Evolutionary conservation across 2,888 invertebrate species (phyloP).

Genomic region (Nebria brevicollis): DNA sequence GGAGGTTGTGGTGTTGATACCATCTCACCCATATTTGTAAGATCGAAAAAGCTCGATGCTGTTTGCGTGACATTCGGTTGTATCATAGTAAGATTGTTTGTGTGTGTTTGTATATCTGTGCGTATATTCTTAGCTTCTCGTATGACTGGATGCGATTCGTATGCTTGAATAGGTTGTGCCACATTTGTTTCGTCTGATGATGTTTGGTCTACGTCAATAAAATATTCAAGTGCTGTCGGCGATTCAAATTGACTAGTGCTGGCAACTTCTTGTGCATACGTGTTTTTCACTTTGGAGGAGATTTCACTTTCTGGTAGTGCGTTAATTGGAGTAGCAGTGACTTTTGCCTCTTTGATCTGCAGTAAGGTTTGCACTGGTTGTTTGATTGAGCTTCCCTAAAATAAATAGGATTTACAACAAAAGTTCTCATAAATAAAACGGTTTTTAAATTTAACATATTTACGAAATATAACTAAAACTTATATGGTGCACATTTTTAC

Average conservation of each 20-base stretch:
- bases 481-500: no score
- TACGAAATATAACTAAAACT: no score
- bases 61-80: neutral
- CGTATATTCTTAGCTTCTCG: slow-evolving; percentile 61
- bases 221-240: slow-evolving; percentile 39
- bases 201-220: slow-evolving; percentile 49
- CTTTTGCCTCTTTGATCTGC: slow-evolving; percentile 63
- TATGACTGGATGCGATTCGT: slow-evolving; percentile 59
- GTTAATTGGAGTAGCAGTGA: slow-evolving; percentile 56
- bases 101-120: slow-evolving; percentile 47
- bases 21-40: neutral
- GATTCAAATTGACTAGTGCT: slow-evolving; percentile 49
- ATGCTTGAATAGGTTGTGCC: slow-evolving; percentile 57
- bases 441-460: no score
- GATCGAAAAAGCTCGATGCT: neutral
- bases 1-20: slow-evolving; percentile 67
- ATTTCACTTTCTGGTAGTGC: slow-evolving; percentile 39
- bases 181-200: slow-evolving; percentile 52
- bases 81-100: slow-evolving; percentile 16
- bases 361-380: slow-evolving; percentile 54
- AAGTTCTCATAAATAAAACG: no score
- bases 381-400: slow-evolving; percentile 9
- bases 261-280: slow-evolving; percentile 3
- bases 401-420: slow-evolving; percentile 7
- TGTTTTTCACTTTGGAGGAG: slow-evolving; percentile 13